Percentiles rank a stretch among this genome's conserved stretches.
Evolutionary conservation across 2,888 invertebrate species (phyloP).

Genomic region (Deilephila elpenor): DNA sequence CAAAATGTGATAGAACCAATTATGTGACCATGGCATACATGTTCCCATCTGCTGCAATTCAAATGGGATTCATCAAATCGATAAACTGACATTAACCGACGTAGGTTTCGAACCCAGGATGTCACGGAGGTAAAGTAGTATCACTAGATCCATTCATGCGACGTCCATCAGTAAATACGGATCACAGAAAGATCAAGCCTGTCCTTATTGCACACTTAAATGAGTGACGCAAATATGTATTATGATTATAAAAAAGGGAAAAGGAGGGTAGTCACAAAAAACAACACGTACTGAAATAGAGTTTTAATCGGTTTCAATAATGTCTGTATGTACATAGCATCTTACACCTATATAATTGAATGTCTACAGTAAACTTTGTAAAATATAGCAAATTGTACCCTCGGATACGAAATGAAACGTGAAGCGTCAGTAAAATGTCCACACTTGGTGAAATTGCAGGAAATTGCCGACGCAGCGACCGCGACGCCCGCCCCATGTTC

Average conservation of each 20-base stretch:
- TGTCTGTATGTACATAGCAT: slow-evolving; percentile 78
- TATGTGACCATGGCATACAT: no score
- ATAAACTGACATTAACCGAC: no score
- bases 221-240: neutral
- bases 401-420: slow-evolving; percentile 38
- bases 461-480: slow-evolving; percentile 8
- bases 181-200: no score
- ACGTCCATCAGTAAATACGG: no score
- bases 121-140: no score
- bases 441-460: slow-evolving; percentile 30
- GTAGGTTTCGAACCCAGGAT: no score
- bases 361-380: slow-evolving; percentile 79
- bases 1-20: no score
- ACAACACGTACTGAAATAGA: slow-evolving; percentile 76
- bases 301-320: slow-evolving; percentile 82
- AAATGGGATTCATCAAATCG: no score
- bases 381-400: slow-evolving; percentile 71
- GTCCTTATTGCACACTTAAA: no score
- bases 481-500: neutral
- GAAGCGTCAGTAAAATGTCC: slow-evolving; percentile 27
- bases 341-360: slow-evolving; percentile 77
- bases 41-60: no score
- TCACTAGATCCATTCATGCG: no score
- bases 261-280: slow-evolving; percentile 37
- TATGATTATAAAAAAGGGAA: slow-evolving; percentile 7